Conservation (phyloP, 2,888 invertebrate genomes). For the Arge pagana region DNA sequence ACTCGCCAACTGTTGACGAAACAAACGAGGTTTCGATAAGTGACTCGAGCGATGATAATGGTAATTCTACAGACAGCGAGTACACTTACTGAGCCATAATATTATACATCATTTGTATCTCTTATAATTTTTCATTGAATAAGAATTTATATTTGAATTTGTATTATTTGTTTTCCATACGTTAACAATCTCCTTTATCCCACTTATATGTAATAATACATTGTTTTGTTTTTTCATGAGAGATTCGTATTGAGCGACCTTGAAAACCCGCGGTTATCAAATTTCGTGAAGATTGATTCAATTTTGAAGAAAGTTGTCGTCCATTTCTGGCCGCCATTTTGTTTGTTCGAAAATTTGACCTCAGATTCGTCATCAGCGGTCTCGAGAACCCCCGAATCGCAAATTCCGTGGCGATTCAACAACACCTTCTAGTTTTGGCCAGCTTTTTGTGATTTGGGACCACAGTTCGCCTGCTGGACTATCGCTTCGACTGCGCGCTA, state of each 20-base stretch:
- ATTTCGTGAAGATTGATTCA: background rate
- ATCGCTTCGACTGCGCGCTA: too few relatives aligned
- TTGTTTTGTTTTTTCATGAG: background rate
- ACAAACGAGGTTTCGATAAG: background rate
- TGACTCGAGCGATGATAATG: conserved; percentile 13
- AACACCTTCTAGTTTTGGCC: background rate
- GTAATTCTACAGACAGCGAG: too few relatives aligned
- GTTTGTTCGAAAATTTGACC: conserved; percentile 3
- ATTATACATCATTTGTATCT: background rate
- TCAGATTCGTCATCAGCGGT: conserved; percentile 3
- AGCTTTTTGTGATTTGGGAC: background rate
- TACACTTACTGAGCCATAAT: too few relatives aligned
- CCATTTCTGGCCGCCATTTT: background rate
- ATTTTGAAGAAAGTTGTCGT: background rate
- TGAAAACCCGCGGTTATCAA: background rate
- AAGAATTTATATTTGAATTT: conserved; percentile 8
- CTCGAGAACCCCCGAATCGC: background rate
- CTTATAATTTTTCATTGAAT: conserved; percentile 2
- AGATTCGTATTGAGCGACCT: too few relatives aligned
- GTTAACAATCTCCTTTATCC: background rate
- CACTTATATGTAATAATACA: background rate
- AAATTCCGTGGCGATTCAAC: background rate
- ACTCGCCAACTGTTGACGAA: conserved; percentile 4
- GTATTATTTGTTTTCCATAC: background rate
- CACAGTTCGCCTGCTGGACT: too few relatives aligned